Percentiles rank a stretch among this genome's conserved stretches.
These are phyloP conservation scores for Condylura cristata DNA, from an alignment of 2,113 vertebrate species.

Conservation along the genomic window DNA sequence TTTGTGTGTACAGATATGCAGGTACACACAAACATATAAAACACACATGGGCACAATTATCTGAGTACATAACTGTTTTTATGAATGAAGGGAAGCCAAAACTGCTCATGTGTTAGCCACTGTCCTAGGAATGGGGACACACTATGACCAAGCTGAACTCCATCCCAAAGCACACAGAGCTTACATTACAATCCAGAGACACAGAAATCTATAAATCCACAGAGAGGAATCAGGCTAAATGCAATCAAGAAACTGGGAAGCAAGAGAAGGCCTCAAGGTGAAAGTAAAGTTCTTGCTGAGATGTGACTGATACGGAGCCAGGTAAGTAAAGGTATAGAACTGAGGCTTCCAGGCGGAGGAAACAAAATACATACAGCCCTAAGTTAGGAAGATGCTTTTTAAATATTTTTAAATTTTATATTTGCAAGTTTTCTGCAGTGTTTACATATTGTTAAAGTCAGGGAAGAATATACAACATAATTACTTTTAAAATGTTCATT, in stretches of 20 bases:
- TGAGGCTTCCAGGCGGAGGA: neutral
- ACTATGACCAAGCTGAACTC: neutral
- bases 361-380: fast-evolving
- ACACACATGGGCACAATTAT: neutral
- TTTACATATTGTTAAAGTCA: neutral
- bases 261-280: neutral
- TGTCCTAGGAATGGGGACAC: neutral
- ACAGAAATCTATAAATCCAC: neutral
- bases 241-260: neutral
- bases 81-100: neutral
- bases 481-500: slow-evolving; percentile 15
- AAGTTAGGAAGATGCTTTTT: neutral
- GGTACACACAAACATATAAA: neutral
- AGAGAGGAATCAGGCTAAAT: neutral
- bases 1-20: neutral
- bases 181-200: neutral
- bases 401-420: neutral
- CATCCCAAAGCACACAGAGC: neutral
- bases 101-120: neutral
- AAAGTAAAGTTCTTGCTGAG: neutral
- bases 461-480: neutral
- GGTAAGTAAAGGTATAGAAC: fast-evolving
- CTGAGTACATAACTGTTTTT: neutral
- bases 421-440: neutral
- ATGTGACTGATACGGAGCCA: too few relatives aligned